phyloP scores from a whole-genome alignment of 1,140 invertebrate genomes.

The Brachionus plicatilis region DNA sequence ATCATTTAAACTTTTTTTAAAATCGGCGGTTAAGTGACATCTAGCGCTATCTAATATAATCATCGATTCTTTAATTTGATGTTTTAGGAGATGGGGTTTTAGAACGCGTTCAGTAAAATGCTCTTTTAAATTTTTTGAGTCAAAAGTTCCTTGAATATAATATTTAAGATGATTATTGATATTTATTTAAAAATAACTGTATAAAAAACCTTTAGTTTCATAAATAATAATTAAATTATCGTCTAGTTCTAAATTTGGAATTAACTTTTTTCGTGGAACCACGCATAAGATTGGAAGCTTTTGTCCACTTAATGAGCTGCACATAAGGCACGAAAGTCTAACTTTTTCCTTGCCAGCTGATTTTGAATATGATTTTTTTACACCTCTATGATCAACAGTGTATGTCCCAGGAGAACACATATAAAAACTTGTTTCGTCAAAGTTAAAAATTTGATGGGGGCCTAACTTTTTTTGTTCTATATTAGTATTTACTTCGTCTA shows the following conservation, averaged over 20 bases:
- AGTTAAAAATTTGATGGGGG: too few species aligned
- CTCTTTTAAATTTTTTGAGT: constrained; percentile 10
- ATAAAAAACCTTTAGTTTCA: not conserved
- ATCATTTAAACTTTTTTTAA: constrained; percentile 8
- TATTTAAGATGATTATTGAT: not conserved
- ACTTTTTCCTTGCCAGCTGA: constrained; percentile 6
- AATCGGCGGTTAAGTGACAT: not conserved
- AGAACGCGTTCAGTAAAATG: constrained; percentile 16
- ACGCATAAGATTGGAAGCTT: not conserved
- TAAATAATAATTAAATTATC: constrained; percentile 21
- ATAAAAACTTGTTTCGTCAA: too few species aligned
- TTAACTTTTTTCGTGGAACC: not conserved
- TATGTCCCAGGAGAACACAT: too few species aligned
- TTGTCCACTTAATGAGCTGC: not conserved
- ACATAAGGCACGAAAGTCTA: not conserved
- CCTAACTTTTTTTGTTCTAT: not conserved
- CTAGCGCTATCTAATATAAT: not conserved
- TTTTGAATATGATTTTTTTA: constrained; percentile 11
- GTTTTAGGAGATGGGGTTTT: constrained; percentile 15
- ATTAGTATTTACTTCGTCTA: not conserved
- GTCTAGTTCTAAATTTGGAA: not conserved
- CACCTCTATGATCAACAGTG: constrained; percentile 2
- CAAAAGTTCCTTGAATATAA: constrained; percentile 20
- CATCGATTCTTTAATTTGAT: constrained; percentile 12
- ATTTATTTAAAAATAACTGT: not conserved